Percentiles rank a stretch among this genome's conserved stretches.
phyloP scores from a whole-genome alignment of 2,797 vertebrate species.

The Phoebastria nigripes region DNA sequence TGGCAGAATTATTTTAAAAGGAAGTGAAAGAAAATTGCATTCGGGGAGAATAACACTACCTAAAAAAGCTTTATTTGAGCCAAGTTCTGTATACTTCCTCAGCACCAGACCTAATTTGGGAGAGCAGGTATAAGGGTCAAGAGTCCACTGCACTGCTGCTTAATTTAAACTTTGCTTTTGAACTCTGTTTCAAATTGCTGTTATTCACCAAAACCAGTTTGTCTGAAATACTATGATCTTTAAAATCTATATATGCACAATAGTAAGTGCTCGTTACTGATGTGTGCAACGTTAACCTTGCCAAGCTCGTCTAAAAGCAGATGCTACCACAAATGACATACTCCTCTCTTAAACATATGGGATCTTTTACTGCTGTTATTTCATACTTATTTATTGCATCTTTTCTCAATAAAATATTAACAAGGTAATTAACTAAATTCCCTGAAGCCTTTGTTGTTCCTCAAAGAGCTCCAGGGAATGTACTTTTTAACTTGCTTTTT shows the following conservation, averaged over 20 bases:
- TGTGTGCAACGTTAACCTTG: background rate
- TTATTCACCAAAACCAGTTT: background rate
- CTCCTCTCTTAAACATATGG: background rate
- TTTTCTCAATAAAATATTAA: constrained; percentile 3
- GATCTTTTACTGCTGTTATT: background rate
- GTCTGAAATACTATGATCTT: background rate
- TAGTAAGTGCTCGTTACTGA: background rate
- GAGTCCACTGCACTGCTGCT: background rate
- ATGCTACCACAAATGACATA: background rate
- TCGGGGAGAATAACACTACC: background rate
- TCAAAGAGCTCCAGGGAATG: background rate
- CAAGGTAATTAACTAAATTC: background rate
- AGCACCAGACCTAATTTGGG: background rate
- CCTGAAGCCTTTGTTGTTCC: background rate
- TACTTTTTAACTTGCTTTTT: background rate
- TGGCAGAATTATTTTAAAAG: background rate
- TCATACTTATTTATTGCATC: background rate
- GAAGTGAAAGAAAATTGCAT: background rate
- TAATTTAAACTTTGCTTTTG: background rate
- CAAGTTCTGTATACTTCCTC: background rate
- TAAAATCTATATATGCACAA: background rate
- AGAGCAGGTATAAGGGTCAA: background rate
- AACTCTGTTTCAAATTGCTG: background rate
- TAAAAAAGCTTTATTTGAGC: background rate
- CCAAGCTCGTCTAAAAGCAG: background rate